Base-by-base conservation (phyloP, 2,113 vertebrate genomes). In the Scomber scombrus region DNA sequence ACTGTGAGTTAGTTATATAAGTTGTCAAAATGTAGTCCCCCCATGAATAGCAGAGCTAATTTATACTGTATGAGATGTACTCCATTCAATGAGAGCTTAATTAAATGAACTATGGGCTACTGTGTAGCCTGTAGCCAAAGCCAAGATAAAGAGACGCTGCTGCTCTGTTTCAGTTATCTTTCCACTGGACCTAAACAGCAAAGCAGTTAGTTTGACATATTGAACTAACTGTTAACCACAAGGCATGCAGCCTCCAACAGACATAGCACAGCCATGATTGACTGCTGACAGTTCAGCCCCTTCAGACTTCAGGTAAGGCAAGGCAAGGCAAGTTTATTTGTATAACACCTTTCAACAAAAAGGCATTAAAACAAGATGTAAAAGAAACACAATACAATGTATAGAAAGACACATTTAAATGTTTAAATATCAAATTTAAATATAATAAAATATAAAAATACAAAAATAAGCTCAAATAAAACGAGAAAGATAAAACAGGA, bases 121-220 rank as follows among this genome's bases (percentile, higher is more conserved):
- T 74, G 23, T 74, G 23, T 26, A 26, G 23, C 23, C 23, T 26
- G 23, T 57, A 23, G 78, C 81, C 73, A 81, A 75, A 75, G 29
- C 55, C 50, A 40, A 80, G 61, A 88, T 86, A 77, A 85, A 85
- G 70, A 76, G 73, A 87, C n/a, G 55, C 50, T 84, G 71, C 66
- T 50, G 66, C 47, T 80, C 40, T 81, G n/a, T 65, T 15, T 63
- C 63, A 19, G 46, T 75, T 57, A 40, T 77, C 55, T 50, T 23
- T 74, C 40, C 26, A 21, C 54, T 49, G 21, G 19, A 45, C 45
- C 72, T 54, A 49, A 52, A 75, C 23, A 67, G 56, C 29, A 54
- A 45, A 75, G 49, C 56, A 63, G 16, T 29, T 52, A 50, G 11
- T 58, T 23, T 52, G 50, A 57, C 40, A 78, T 74, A 58, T 64